Base-by-base conservation (phyloP, 2,797 vertebrate species). In the Gadopsis marmoratus region DNA sequence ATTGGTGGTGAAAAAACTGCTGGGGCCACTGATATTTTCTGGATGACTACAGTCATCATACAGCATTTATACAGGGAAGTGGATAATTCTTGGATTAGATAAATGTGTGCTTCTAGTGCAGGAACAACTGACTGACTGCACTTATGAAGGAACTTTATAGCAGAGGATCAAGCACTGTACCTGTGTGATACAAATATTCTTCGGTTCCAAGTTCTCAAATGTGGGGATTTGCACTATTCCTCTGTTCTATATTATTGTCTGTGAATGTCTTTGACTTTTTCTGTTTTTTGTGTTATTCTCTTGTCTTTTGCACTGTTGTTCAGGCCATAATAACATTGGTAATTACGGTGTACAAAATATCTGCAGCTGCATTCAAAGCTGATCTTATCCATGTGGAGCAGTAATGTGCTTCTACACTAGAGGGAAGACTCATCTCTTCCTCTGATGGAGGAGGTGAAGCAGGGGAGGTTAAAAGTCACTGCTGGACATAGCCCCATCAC, bases 391-490 rank as follows among this genome's bases (percentile, higher is more conserved):
- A 35, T 3, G 47, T 21, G 47, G 26, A 48, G 45, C 69, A 76
- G 53, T 76, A 43, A 69, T 23, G 37, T 64, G 54, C 26, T 50
- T 78, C 69, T 54, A 71, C 86, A 74, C 61, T 69, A 71, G 71
- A 84, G 75, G 60, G 71, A 84, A 81, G 72, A 62, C 60, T 37
- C 71, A 58, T 82, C 70, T 77, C 59, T 68, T 50, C 23, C 62
- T 78, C 33, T 79, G 76, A 72, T 55, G 54, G 64, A 75, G 68
- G 33, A 39, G 53, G 16, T 59, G 48, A 79, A 76, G 73, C 45
- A 63, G 6, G 47, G 58, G 61, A 69, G 82, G 86, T 88, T 81
- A 88, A 56, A 81, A 83, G 84, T 73, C 55, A 4, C 71, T 29
- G 48, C 66, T 71, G 77, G 79, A 81, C 62, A n/a, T 67, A 33